A percentile compares a stretch with the other conserved stretches of the same genome.
phyloP scores from a whole-genome alignment of 2,888 invertebrate genomes.

The Chorisops tibialis region DNA sequence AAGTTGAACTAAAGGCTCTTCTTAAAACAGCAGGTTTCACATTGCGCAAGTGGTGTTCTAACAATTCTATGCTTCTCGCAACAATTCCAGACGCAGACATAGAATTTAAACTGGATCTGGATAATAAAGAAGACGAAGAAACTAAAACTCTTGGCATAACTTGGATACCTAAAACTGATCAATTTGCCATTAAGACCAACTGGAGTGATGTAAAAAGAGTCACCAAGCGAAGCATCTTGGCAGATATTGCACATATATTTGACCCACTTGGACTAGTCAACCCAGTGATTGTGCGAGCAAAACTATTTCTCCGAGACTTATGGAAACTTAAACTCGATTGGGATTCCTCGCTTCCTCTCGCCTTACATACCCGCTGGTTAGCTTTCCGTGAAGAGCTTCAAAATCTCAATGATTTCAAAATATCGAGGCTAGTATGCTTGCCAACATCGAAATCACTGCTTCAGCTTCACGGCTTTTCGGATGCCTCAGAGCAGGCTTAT shows the following conservation, averaged over 20 bases:
- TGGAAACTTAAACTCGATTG: slow-evolving; percentile 29
- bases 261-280: slow-evolving; percentile 28
- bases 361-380: no score
- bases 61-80: no score
- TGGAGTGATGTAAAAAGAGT: slow-evolving; percentile 8
- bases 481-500: neutral
- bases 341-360: slow-evolving; percentile 25
- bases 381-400: no score
- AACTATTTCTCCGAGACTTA: slow-evolving; percentile 30
- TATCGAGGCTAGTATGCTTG: no score
- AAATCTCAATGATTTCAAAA: neutral
- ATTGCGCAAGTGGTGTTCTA: neutral
- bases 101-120: neutral
- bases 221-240: slow-evolving; percentile 21
- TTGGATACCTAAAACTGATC: slow-evolving; percentile 26
- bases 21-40: neutral
- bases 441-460: no score
- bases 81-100: no score
- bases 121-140: neutral
- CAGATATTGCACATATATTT: slow-evolving; percentile 14
- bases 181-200: slow-evolving; percentile 22
- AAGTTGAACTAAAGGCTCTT: neutral
- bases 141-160: slow-evolving; percentile 21
- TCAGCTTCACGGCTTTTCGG: no score
- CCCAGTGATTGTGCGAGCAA: slow-evolving; percentile 28